Evolutionary conservation across 2,888 invertebrate species (phyloP).

Genomic region (Dione vanillae): DNA sequence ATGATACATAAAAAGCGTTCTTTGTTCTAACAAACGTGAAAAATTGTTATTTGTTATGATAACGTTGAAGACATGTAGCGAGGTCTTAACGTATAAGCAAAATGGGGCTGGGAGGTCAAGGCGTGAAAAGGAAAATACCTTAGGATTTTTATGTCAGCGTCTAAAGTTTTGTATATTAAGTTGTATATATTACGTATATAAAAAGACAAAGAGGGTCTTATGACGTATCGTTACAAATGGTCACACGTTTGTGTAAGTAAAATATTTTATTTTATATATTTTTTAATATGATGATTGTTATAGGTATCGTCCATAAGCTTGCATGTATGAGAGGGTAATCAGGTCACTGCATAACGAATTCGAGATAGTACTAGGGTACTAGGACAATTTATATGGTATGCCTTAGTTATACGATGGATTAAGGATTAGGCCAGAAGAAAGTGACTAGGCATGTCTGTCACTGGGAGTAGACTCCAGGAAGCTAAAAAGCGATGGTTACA

Average conservation of each 20-base stretch:
- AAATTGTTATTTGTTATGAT: slow-evolving; percentile 40
- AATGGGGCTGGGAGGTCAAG: slow-evolving; percentile 41
- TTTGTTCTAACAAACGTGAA: slow-evolving; percentile 33
- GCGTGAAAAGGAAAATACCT: slow-evolving; percentile 40
- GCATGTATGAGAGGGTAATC: no score
- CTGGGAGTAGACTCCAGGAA: no score
- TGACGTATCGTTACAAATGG: neutral
- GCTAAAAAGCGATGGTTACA: no score
- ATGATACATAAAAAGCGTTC: slow-evolving; percentile 27
- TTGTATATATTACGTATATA: slow-evolving; percentile 28
- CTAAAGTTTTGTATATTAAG: slow-evolving; percentile 33
- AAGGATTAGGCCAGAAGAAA: no score
- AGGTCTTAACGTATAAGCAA: slow-evolving; percentile 40
- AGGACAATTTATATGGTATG: no score
- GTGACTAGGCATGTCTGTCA: no score
- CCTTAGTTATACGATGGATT: no score
- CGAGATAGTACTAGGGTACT: no score
- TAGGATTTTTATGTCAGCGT: slow-evolving; percentile 32
- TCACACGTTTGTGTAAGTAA: neutral
- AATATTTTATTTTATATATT: no score
- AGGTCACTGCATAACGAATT: no score
- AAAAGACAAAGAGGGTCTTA: slow-evolving; percentile 25
- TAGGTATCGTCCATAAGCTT: no score
- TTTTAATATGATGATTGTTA: no score
- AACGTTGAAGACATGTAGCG: slow-evolving; percentile 37